Evolutionary conservation across 2,113 vertebrate species (phyloP).

Genomic region (Mellivora capensis): DNA sequence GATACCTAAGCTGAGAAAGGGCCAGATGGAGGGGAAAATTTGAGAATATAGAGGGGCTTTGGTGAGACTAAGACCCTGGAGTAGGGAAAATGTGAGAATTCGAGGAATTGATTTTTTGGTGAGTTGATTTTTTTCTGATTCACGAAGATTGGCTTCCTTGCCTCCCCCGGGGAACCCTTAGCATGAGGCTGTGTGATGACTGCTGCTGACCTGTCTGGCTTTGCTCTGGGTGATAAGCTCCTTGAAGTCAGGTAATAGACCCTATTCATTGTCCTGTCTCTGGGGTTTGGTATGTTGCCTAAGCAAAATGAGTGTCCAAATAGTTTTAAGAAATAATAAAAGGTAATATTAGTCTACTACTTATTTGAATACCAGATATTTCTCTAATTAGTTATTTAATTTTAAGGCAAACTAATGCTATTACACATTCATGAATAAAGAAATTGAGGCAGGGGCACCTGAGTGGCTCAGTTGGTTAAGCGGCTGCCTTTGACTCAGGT

Average conservation of each 20-base stretch:
- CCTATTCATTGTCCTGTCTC: not conserved
- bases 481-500: no score
- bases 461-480: no score
- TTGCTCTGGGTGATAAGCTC: not conserved
- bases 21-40: not conserved
- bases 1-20: not conserved
- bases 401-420: not conserved
- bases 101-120: not conserved
- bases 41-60: not conserved
- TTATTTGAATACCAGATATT: not conserved
- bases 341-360: not conserved
- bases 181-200: rapidly evolving
- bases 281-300: not conserved
- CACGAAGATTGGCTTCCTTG: not conserved
- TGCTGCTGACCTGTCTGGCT: not conserved
- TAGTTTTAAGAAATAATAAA: not conserved
- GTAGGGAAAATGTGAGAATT: not conserved
- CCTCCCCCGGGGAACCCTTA: not conserved
- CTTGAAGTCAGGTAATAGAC: not conserved
- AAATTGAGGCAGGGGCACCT: no score
- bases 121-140: not conserved
- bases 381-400: not conserved
- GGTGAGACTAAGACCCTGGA: not conserved
- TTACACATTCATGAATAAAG: not conserved
- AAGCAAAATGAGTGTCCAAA: not conserved